These are phyloP conservation scores for Thomomys bottae DNA, from an alignment of 2,113 vertebrate species.

Conservation along the genomic window DNA sequence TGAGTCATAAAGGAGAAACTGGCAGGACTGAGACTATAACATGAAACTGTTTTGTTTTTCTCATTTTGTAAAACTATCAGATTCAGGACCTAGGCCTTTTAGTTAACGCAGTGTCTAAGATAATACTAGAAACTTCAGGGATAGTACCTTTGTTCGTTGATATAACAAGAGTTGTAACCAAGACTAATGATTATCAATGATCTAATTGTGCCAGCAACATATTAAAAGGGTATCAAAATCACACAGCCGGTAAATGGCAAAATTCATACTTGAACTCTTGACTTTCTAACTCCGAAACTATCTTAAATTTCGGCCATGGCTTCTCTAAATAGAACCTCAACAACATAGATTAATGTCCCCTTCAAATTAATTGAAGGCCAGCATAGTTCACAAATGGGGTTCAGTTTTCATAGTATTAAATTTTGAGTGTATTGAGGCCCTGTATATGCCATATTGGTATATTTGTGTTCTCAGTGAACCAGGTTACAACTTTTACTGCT, in stretches of 20 bases:
- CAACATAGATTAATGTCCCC: neutral
- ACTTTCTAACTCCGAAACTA: neutral
- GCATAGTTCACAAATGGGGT: neutral
- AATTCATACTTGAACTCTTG: conserved; percentile 1
- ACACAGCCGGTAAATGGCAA: neutral
- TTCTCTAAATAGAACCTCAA: neutral
- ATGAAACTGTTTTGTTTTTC: neutral
- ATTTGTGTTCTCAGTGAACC: neutral
- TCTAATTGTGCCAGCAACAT: neutral
- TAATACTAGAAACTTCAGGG: neutral
- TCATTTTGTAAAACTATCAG: neutral
- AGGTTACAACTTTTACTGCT: neutral
- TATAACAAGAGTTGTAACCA: neutral
- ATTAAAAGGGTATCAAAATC: neutral
- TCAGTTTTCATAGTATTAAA: neutral
- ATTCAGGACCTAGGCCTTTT: neutral
- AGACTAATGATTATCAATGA: neutral
- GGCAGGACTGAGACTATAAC: neutral
- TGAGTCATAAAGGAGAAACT: neutral
- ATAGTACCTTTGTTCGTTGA: neutral
- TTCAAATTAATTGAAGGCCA: neutral
- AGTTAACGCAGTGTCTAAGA: neutral
- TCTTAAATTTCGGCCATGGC: neutral
- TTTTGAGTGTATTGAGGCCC: neutral
- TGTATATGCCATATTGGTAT: neutral